Conservation (phyloP, 2,888 invertebrate genomes). For the Agriopis marginaria region DNA sequence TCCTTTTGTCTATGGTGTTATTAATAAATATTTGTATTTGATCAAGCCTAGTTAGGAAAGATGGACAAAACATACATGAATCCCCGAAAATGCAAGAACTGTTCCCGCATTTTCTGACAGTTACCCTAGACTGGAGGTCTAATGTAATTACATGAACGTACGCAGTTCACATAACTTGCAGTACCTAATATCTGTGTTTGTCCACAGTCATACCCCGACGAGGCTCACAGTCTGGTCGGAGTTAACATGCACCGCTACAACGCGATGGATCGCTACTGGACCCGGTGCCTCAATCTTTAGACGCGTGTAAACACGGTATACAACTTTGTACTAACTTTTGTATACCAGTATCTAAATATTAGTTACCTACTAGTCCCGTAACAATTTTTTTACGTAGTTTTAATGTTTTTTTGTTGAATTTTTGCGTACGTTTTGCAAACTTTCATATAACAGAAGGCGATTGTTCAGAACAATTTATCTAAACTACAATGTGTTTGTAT, state of each 20-base stretch:
- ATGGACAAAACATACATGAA: no score
- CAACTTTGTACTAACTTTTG: background rate
- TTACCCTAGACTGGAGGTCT: no score
- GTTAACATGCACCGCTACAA: constrained; percentile 93
- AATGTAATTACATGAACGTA: no score
- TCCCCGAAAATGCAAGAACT: no score
- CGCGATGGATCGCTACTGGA: constrained; percentile 93
- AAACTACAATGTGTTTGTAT: background rate
- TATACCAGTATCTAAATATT: background rate
- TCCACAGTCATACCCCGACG: constrained; percentile 93
- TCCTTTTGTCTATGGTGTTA: no score
- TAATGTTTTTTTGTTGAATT: no score
- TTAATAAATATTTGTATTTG: no score
- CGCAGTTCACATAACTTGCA: no score
- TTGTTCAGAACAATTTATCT: background rate
- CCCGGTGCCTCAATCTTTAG: constrained; percentile 79
- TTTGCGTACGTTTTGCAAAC: no score
- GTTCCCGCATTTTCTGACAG: no score
- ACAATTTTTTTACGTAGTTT: background rate
- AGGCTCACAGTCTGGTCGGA: constrained; percentile 90
- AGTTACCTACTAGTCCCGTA: background rate
- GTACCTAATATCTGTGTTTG: background rate
- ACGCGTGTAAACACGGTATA: background rate
- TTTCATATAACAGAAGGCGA: no score
- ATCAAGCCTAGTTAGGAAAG: no score